Evolutionary conservation across 2,888 invertebrate genomes (phyloP).

Genomic region (Petrolisthes manimaculis): DNA sequence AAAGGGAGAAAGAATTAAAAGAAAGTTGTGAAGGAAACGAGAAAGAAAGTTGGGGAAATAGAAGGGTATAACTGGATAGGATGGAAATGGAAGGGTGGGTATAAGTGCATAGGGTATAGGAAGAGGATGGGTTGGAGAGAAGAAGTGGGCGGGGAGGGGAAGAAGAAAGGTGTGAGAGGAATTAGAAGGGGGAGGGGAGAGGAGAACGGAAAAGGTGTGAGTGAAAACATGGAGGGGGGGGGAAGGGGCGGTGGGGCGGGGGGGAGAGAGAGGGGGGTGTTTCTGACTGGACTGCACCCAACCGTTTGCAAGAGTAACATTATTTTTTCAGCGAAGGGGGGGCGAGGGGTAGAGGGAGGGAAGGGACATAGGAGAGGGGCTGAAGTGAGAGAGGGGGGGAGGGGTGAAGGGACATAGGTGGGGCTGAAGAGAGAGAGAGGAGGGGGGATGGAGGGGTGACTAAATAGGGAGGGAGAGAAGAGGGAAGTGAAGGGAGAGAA

Average conservation of each 20-base stretch:
- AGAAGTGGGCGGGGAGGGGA: constrained; percentile 1
- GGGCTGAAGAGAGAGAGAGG: not conserved
- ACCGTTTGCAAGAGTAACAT: constrained; percentile 11
- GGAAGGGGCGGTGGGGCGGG: not conserved
- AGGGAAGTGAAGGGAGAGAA: not conserved
- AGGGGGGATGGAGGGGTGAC: not conserved
- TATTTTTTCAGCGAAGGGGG: not conserved
- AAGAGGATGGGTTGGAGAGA: not conserved
- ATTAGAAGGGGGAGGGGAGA: not conserved
- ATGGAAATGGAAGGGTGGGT: not conserved
- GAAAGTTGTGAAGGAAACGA: not conserved
- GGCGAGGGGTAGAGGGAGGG: not conserved
- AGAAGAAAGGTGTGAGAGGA: not conserved
- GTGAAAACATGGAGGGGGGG: not conserved
- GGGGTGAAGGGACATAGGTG: not conserved
- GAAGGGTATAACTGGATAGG: not conserved
- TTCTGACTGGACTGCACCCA: too few relatives aligned
- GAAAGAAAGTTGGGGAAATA: not conserved
- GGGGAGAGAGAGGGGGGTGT: not conserved
- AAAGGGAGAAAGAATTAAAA: not conserved
- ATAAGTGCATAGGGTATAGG: too few relatives aligned
- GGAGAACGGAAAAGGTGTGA: not conserved
- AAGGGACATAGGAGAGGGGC: not conserved
- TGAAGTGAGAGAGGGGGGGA: not conserved
- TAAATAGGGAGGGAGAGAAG: not conserved